Evolutionary conservation across 1,140 invertebrate species (phyloP), one percentile per base, ranked within the genome.

Genomic region (Drosophila athabasca): DNA sequence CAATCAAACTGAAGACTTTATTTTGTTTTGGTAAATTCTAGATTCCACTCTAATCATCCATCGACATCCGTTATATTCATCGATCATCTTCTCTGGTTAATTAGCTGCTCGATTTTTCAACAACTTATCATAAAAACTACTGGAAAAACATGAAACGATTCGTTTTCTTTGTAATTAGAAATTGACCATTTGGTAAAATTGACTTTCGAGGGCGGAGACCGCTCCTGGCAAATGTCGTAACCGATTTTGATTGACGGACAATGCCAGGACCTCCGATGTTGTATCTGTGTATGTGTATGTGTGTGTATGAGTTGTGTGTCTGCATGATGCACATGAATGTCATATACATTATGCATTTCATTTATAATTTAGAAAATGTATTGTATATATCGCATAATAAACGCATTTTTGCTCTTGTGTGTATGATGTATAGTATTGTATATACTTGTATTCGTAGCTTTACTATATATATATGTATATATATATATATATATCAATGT

Each of bases 1-100:
- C 82, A 87, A 69, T 81, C 69, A 80, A 85, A 85, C 81, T 85
- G 81, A 85, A 85, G 82, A 85, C 82, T 62, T 81, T 77, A 68
- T 39, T 62, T 62, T 26, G 57, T 62, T 26, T 35, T 17, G 51
- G 26, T 73, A 73, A 73, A 73, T 78, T 61, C 81, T 79, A 52
- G 70, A 82, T 83, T 75, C 57, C 52, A n/a, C 54, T 57, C 49
- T 69, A 19, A 19, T 19, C 17, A 19, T 19, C 17, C 17, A 19
- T 19, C 17, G 17, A 19, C 17, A 19, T 19, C 17, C 17, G 17
- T 19, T 19, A 19, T 19, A n/a, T n/a, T 24, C 24, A 26, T 24
- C 24, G 24, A 24, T 24, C 24, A 24, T 66, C 43, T 55, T 69
- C 19, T 45, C 39, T 43, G 22, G 35, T 13, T 48, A 61, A 78